Percentiles rank a stretch among this genome's conserved stretches.
Evolutionary conservation across 2,113 vertebrate genomes (phyloP).

Genomic region (human (Homo sapiens)): GRCh38 chr9:113226501-113227000

Average conservation of each 20-base stretch:
- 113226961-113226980: not conserved
- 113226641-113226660: slow-evolving; percentile 74
- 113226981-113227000: not conserved
- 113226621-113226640: slow-evolving; percentile 62
- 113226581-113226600: slow-evolving; percentile 73
- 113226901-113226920: not conserved
- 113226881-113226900: not conserved
- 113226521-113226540: slow-evolving; percentile 61
- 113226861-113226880: slow-evolving; percentile 8
- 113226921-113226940: slow-evolving; percentile 17
- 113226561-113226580: slow-evolving; percentile 78
- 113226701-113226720: slow-evolving; percentile 45
- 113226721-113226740: slow-evolving; percentile 23
- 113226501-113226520: slow-evolving; percentile 66
- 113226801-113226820: not conserved
- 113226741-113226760: not conserved
- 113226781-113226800: not conserved
- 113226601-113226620: slow-evolving; percentile 75
- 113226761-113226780: slow-evolving; percentile 7
- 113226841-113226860: not conserved
- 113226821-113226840: slow-evolving; percentile 27
- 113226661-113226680: slow-evolving; percentile 56
- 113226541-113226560: slow-evolving; percentile 78
- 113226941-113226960: not conserved
- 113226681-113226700: slow-evolving; percentile 51